Base-by-base conservation (phyloP, 2,113 vertebrate genomes). In the Cyprinodon brontotheroides region DNA sequence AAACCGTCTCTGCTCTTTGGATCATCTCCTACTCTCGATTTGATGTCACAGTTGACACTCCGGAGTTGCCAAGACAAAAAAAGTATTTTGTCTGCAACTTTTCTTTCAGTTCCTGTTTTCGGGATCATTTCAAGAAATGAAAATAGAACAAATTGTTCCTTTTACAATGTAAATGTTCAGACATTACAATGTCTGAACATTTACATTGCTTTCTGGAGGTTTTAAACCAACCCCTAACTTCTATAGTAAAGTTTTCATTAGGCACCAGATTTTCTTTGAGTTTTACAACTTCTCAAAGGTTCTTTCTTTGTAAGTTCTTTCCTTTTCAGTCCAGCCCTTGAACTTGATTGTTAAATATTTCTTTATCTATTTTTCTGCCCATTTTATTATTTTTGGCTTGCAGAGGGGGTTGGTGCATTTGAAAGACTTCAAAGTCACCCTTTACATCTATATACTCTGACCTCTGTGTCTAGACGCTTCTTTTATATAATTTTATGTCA, bases 61-160 rank as follows among this genome's bases (percentile, higher is more conserved):
- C 69, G 79, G 72, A 79, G 29, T 29, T 37, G 61, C 65, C 38
- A 29, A 43, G 5, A 50, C 7, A 65, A 70, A 47, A 67, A 65
- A 38, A 78, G 9, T 37, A 17, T 4, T 7, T 36, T 17, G 15
- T 68, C 12, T 17, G 43, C 36, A 64, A 38, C 57, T 70, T n/a
- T 13, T 29, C 59, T 87, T 74, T 85, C 80, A 36, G 39, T 91
- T 90, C 86, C 74, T 70, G 74, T 86, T 84, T 86, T 38, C 50
- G 10, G n/a, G 50, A 53, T 20, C 4, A 66, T 47, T 69, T 86
- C 6, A 48, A 70, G 72, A 82, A 82, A 85, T 66, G 82, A 85
- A 87, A 81, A 79, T 11, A 14, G 39, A 70, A 17, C n/a, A 13
- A 36, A 76, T 14, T 11, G 2, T 70, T 3, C 29, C 29, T 29